Conservation (phyloP, 2,113 vertebrate genomes). For the Chiloscyllium plagiosum region DNA sequence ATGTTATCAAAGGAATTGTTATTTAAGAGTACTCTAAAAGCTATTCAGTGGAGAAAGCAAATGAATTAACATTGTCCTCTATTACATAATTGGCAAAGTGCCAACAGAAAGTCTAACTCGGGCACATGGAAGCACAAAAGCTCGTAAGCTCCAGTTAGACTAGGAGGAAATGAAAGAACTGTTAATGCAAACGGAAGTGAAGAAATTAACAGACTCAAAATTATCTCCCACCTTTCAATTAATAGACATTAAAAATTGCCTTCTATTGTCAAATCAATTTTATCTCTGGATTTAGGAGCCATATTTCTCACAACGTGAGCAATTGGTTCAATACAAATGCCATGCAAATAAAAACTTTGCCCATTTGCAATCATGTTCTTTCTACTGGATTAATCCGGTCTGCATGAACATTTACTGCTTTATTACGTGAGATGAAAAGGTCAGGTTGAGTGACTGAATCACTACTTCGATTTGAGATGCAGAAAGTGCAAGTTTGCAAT, state of each 20-base stretch:
- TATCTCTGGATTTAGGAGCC: background rate
- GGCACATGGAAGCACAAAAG: background rate
- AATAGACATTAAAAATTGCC: background rate
- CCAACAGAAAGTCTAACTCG: background rate
- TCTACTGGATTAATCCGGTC: background rate
- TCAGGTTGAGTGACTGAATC: background rate
- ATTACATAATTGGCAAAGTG: background rate
- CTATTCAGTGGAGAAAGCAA: background rate
- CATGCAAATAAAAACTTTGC: background rate
- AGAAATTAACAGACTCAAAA: background rate
- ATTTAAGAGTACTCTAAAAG: background rate
- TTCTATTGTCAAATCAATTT: background rate
- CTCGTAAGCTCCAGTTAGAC: background rate
- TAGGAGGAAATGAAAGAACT: background rate
- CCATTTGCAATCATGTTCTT: background rate
- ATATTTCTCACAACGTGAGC: background rate
- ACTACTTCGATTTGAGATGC: background rate
- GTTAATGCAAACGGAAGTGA: background rate
- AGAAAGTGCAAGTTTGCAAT: background rate
- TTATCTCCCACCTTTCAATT: background rate
- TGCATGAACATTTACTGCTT: background rate
- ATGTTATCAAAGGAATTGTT: background rate
- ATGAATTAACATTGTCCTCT: background rate
- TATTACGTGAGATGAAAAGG: background rate
- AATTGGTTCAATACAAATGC: background rate